A percentile compares a stretch with the other conserved stretches of the same genome.
Evolutionary conservation across 2,113 vertebrate species (phyloP).

Genomic region (Bos taurus): DNA sequence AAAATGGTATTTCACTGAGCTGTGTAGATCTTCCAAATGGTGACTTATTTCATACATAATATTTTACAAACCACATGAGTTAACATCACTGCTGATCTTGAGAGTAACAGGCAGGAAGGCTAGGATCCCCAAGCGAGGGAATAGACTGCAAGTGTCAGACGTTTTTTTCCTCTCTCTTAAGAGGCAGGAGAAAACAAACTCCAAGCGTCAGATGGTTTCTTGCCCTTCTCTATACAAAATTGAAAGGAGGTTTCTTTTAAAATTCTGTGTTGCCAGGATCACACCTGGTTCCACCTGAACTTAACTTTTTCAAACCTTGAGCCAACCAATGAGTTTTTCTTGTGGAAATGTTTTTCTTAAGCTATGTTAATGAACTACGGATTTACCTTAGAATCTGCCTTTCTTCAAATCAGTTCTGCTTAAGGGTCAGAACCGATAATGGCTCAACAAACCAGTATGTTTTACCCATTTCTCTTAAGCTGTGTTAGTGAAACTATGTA

Average conservation of each 20-base stretch:
- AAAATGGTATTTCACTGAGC: conserved; percentile 9
- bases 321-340: neutral
- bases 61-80: conserved; percentile 6
- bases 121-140: neutral
- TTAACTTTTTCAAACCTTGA: neutral
- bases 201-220: neutral
- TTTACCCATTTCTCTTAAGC: no score
- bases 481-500: no score
- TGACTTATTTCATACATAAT: neutral
- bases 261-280: rapidly evolving
- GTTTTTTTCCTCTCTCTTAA: neutral
- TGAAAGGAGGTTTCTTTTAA: neutral
- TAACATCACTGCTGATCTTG: neutral
- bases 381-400: neutral
- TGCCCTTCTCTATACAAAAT: neutral
- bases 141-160: neutral
- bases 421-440: neutral
- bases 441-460: neutral
- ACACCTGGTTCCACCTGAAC: neutral
- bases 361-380: neutral
- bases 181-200: neutral
- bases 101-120: no score
- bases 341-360: neutral
- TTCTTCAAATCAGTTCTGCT: neutral
- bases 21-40: neutral